Conservation (phyloP, 2,888 invertebrate species). For the Spatulosminthurus flaviceps region DNA sequence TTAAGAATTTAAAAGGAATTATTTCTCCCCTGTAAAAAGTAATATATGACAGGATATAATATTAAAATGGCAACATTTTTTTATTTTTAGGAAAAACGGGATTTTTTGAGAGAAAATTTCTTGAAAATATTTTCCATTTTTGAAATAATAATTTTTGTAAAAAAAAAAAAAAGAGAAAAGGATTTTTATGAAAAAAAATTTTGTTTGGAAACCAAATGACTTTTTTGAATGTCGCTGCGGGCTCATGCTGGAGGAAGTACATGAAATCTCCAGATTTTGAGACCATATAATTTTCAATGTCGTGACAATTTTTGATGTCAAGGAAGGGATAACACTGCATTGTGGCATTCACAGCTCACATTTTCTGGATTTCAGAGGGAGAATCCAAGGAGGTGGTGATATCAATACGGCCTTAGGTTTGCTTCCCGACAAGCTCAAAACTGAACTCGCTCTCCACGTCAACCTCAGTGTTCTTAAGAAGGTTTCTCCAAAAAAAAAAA, state of each 20-base stretch:
- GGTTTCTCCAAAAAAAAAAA: no score
- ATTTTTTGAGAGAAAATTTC: no score
- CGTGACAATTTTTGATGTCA: conserved; percentile 23
- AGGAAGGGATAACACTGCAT: conserved; percentile 17
- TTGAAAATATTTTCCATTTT: background rate
- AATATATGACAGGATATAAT: no score
- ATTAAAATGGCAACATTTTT: no score
- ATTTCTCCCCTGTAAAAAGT: no score
- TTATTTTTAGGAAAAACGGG: no score
- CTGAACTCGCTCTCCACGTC: conserved; percentile 93
- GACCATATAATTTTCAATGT: conserved; percentile 43
- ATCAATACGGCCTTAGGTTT: conserved; percentile 93
- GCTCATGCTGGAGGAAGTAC: conserved; percentile 40
- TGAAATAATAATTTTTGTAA: background rate
- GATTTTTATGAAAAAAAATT: background rate
- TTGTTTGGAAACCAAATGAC: background rate
- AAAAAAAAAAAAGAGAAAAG: background rate
- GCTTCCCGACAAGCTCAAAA: conserved; percentile 94
- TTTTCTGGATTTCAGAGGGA: conserved; percentile 72
- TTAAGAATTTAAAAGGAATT: no score
- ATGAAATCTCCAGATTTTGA: conserved; percentile 37
- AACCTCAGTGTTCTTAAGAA: conserved; percentile 94
- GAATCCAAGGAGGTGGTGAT: conserved; percentile 95
- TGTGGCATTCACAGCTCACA: conserved; percentile 45
- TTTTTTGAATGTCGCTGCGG: conserved; percentile 16